Evolutionary conservation across 2,888 invertebrate species (phyloP), one percentile per base, ranked within the genome.

Genomic region (Dorcus parallelipipedus): DNA sequence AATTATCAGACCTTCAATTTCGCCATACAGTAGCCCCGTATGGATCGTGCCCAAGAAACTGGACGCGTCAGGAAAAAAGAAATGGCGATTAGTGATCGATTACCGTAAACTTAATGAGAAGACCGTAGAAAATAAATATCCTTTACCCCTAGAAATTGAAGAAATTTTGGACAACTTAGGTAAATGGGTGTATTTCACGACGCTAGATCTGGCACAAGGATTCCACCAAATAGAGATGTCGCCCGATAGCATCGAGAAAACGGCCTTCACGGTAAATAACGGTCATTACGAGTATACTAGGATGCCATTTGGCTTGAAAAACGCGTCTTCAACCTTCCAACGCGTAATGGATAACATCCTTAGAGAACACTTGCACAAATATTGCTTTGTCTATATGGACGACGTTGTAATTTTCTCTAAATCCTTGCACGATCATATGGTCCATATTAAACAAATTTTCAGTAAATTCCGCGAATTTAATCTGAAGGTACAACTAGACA

Each of bases 121-220:
- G 54, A 72, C 69, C 1, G 59, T 71, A 6, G 64, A 65, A 17
- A 72, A 73, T 55, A 66, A 70, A 73, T 17, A 62, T 62, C n/a
- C n/a, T n/a, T n/a, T n/a, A n/a, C n/a, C n/a, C n/a, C n/a, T n/a
- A n/a, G n/a, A n/a, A n/a, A n/a, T n/a, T n/a, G n/a, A n/a, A n/a
- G 71, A 73, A n/a, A 63, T 74, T 5, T 53, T 74, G 23, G 71
- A 73, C 42, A 67, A 70, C 56, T 49, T 73, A 6, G 72, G 73
- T 38, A 59, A 41, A 52, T 64, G 52, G 40, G 52, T 23, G 42
- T 65, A 65, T 20, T n/a, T n/a, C n/a, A n/a, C n/a, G n/a, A n/a
- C n/a, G n/a, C n/a, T n/a, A n/a, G n/a, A n/a, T n/a, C n/a, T n/a
- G n/a, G n/a, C n/a, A n/a, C n/a, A n/a, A n/a, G n/a, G n/a, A n/a